Conservation (phyloP, 2,888 invertebrate species). For the Diabrotica balteata region DNA sequence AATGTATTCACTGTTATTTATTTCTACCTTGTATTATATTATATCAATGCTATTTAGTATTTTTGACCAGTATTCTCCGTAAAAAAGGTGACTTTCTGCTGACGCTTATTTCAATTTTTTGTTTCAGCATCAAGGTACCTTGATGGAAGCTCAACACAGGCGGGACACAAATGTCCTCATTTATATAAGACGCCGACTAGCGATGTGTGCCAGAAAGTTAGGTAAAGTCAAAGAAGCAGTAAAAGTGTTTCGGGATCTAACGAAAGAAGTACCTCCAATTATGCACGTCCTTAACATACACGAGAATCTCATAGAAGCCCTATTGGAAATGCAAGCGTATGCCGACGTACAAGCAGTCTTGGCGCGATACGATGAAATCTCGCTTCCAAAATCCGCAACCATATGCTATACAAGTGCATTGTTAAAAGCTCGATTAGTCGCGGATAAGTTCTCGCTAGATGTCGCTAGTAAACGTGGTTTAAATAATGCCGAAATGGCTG, state of each 20-base stretch:
- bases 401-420: conserved; percentile 95
- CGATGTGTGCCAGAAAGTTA: conserved; percentile 96
- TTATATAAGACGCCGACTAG: conserved; percentile 90
- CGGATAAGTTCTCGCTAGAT: conserved; percentile 88
- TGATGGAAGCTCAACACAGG: conserved; percentile 80
- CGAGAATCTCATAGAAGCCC: conserved; percentile 94
- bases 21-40: too few species aligned
- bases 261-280: conserved; percentile 95
- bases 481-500: conserved; percentile 87
- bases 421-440: conserved; percentile 89
- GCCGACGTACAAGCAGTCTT: conserved; percentile 94
- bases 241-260: conserved; percentile 95
- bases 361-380: conserved; percentile 93
- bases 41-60: too few species aligned
- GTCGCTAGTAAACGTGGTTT: conserved; percentile 83
- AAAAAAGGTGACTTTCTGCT: too few species aligned
- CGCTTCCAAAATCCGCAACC: conserved; percentile 91
- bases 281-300: conserved; percentile 93
- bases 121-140: conserved; percentile 75
- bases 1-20: too few species aligned
- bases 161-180: conserved; percentile 93
- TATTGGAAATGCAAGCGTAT: conserved; percentile 95
- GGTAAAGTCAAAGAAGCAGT: conserved; percentile 94
- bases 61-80: too few species aligned
- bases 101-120: not conserved